These are phyloP conservation scores for Leiothrix lutea DNA, from an alignment of 2,113 vertebrate species.

Conservation along the genomic window DNA sequence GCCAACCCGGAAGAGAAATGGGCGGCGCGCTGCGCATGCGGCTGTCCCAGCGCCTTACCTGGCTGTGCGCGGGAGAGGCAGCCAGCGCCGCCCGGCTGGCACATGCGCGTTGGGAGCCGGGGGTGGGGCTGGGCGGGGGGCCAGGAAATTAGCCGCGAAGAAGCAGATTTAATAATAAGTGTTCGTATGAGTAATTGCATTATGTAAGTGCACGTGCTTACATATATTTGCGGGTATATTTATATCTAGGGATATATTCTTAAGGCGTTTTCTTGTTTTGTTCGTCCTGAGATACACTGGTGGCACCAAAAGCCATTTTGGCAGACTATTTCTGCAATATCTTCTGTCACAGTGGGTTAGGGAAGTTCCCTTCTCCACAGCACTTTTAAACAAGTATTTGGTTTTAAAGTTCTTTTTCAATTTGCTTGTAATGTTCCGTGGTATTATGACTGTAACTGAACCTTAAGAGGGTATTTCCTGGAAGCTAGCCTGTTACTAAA, in stretches of 20 bases:
- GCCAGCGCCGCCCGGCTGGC: rapidly evolving
- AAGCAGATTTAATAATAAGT: background rate
- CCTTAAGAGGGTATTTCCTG: background rate
- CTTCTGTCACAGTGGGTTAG: background rate
- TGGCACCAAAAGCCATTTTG: background rate
- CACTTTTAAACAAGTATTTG: background rate
- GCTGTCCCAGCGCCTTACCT: background rate
- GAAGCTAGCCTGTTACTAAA: background rate
- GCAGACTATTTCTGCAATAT: background rate
- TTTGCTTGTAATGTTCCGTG: background rate
- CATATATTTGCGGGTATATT: background rate
- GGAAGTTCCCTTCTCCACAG: background rate
- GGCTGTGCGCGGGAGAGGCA: rapidly evolving
- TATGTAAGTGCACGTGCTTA: background rate
- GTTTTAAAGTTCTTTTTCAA: background rate
- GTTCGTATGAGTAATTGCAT: background rate
- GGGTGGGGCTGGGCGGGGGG: rapidly evolving
- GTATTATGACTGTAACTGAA: background rate
- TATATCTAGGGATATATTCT: rapidly evolving
- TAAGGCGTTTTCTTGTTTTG: background rate
- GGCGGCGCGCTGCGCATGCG: background rate
- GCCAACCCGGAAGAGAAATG: background rate
- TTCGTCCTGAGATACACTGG: background rate
- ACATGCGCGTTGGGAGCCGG: rapidly evolving
- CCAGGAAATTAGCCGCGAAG: background rate